Evolutionary conservation across 2,113 vertebrate genomes (phyloP), one percentile per base, ranked within the genome.

Genomic region (Setophaga kirtlandii): DNA sequence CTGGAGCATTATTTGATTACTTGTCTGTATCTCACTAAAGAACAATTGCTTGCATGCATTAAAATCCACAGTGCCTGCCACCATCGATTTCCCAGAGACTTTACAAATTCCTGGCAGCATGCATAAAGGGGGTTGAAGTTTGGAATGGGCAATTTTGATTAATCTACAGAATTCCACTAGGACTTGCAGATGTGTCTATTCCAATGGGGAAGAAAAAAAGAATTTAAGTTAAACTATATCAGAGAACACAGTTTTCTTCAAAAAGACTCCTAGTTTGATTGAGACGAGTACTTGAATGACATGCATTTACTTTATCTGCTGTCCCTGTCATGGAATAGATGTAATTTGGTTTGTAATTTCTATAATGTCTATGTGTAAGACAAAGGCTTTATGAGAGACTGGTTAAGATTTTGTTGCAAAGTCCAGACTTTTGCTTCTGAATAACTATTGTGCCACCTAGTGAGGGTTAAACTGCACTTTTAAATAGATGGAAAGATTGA

Each of bases 401-500:
- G 17, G 20, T 77, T 56, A 31, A 37, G 44, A 31, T 56, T 87
- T 64, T 82, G 8, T 77, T 78, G 24, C 10, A 0, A 39, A 58
- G 41, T 49, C 30, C 42, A 44, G 30, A 31, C 33, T 82, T 93
- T 23, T 64, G n/a, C 20, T 91, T 87, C 27, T 79, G 82, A 64
- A 84, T 82, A 85, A 30, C 92, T 87, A 15, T 65, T 94, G 27
- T 94, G 93, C 97, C 97, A 97, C 50, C 97, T 97, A 97, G 95
- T 95, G 97, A 91, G 8, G 35, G 33, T 46, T 81, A n/a, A 42
- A 42, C 50, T 59, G 5, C 24, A 49, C 35, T 74, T 75, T 62
- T 42, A 70, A 74, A 49, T 12, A 62, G 16, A 27, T 33, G 11
- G 39, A 22, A 88, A 60, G 21, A 28, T 22, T 18, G 30, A 44